These are phyloP conservation scores for Cyprinodon variegatus DNA, from an alignment of 2,113 vertebrate genomes.

Conservation along the genomic window DNA sequence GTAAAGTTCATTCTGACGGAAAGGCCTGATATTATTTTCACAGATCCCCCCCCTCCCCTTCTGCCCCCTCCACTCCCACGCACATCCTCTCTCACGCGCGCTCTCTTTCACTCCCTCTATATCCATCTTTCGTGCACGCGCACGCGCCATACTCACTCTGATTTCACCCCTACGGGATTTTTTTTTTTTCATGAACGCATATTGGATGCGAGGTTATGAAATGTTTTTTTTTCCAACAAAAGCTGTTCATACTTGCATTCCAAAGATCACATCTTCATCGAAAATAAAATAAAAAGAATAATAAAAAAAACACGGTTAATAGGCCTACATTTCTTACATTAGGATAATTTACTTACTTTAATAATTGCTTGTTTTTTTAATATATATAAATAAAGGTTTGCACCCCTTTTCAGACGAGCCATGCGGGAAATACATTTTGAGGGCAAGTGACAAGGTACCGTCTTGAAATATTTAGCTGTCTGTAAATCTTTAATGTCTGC, in stretches of 20 bases:
- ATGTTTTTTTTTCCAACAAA: constrained; percentile 78
- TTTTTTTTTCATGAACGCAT: constrained; percentile 85
- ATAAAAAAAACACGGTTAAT: neutral
- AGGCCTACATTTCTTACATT: neutral
- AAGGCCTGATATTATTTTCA: constrained; percentile 98
- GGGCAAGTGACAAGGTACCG: constrained; percentile 64
- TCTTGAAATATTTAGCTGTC: constrained; percentile 66
- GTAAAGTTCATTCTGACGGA: constrained; percentile 96
- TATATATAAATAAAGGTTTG: constrained; percentile 66
- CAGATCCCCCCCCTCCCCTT: constrained; percentile 66
- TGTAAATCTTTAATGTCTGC: constrained; percentile 73
- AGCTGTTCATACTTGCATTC: constrained; percentile 83
- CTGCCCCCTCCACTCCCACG: constrained; percentile 14
- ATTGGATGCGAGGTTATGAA: constrained; percentile 84
- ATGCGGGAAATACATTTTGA: constrained; percentile 39
- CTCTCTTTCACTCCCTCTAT: constrained; percentile 50
- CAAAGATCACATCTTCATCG: constrained; percentile 1
- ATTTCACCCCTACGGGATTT: constrained; percentile 83
- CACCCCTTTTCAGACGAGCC: constrained; percentile 29
- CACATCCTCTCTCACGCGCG: constrained; percentile 49
- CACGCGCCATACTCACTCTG: constrained; percentile 65
- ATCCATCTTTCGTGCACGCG: constrained; percentile 35
- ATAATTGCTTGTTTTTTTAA: neutral
- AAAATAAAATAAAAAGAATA: neutral
- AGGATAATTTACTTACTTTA: neutral